Evolutionary conservation across 2,888 invertebrate genomes (phyloP), one percentile per base, ranked within the genome.

Genomic region (Steinernema hermaphroditum): DNA sequence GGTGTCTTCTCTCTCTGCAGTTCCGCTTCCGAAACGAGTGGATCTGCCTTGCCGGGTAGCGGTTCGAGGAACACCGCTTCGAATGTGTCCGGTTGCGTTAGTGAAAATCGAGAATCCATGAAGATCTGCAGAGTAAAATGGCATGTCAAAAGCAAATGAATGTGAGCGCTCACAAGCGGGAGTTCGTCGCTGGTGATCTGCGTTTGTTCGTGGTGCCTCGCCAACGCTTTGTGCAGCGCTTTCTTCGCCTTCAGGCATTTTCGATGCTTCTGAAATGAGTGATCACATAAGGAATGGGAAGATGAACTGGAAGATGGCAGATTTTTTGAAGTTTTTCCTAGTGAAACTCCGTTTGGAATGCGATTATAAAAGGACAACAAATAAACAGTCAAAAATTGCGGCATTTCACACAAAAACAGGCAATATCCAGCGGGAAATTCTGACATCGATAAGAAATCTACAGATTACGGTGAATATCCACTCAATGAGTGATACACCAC

Each of bases 41-140:
- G 78, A 74, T 85, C 85, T 4, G 22, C 34, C 29, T 77, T 76
- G 4, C 79, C 81, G 22, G 70, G 74, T 6, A 72, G 70, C 1
- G 85, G 85, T 16, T 80, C 79, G 9, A 81, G 79, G 76, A 85
- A 85, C 24, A 85, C 79, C n/a, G 78, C 74, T 27, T 77, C 77
- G 70, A 85, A 85, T 19, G 82, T 82, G 2, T 76, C 68, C 29
- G 77, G 76, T 34, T 81, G 74, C 14, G 76, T 74, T 14, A 84
- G 77, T 9, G 80, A 73, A 73, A 85, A 85, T 8, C 76, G 68
- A 1, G 84, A 74, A 43, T 82, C 78, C 57, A 83, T 77, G 74
- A 85, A 85, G 12, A 85, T 75, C 83, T 84, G 46, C n/a, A n/a
- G n/a, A n/a, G n/a, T n/a, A n/a, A n/a, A n/a, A n/a, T n/a, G n/a